Evolutionary conservation across 2,888 invertebrate species (phyloP).

Genomic region (Tachina lurida): DNA sequence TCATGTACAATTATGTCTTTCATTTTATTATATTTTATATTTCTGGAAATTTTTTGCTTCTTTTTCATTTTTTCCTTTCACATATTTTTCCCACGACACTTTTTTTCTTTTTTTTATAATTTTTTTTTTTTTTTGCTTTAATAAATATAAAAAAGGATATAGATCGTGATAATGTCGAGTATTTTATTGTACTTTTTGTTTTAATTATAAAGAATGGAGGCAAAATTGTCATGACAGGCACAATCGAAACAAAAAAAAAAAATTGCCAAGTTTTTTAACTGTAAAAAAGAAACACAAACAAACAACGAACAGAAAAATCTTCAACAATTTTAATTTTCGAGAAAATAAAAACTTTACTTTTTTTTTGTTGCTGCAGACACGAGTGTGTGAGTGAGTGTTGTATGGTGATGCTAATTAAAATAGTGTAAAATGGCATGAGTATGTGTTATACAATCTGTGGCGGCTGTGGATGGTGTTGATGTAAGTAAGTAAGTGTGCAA

Average conservation of each 20-base stretch:
- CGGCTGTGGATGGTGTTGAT: slow-evolving; percentile 47
- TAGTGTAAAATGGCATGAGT: slow-evolving; percentile 10
- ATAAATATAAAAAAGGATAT: slow-evolving; percentile 59
- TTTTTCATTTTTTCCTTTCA: slow-evolving; percentile 63
- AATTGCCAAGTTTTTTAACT: slow-evolving; percentile 52
- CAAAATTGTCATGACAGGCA: slow-evolving; percentile 57
- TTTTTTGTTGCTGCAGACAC: slow-evolving; percentile 31
- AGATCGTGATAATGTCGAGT: slow-evolving; percentile 62
- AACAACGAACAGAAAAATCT: slow-evolving; percentile 34
- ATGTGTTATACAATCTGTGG: slow-evolving; percentile 39
- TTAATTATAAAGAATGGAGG: slow-evolving; percentile 53
- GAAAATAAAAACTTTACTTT: slow-evolving; percentile 47
- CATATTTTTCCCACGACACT: slow-evolving; percentile 72
- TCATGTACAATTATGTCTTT: slow-evolving; percentile 66
- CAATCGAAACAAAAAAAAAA: slow-evolving; percentile 20
- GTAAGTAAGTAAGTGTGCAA: slow-evolving; percentile 48
- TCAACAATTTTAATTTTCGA: slow-evolving; percentile 54
- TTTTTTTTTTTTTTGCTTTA: slow-evolving; percentile 19
- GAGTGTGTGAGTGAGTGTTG: neutral
- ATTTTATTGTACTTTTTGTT: slow-evolving; percentile 34
- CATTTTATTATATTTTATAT: slow-evolving; percentile 58
- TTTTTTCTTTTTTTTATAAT: slow-evolving; percentile 10
- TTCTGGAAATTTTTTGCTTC: slow-evolving; percentile 41
- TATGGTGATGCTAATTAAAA: slow-evolving; percentile 59
- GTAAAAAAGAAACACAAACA: slow-evolving; percentile 20